phyloP scores from a whole-genome alignment of 2,888 invertebrate species.

The Eutolmus rufibarbis region DNA sequence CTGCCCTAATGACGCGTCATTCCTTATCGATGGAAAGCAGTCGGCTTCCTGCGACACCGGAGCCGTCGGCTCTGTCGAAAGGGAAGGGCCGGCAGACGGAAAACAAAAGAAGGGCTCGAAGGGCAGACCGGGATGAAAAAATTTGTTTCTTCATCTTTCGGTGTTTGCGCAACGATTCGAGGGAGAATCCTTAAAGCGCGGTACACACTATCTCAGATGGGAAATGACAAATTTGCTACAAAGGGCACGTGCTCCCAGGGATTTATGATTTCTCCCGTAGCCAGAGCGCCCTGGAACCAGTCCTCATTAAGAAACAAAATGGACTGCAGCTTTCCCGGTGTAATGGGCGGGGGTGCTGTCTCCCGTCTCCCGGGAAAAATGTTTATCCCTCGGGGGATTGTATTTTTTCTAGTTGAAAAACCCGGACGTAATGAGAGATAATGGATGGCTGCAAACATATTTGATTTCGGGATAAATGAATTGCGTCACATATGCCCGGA shows the following conservation, averaged over 20 bases:
- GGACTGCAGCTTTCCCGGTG: background rate
- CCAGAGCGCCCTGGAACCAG: background rate
- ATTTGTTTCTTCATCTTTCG: background rate
- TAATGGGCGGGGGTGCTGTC: background rate
- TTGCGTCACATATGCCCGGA: background rate
- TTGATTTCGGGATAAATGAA: background rate
- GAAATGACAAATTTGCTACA: constrained; percentile 13
- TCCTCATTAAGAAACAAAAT: background rate
- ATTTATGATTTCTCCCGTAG: background rate
- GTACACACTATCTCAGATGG: constrained; percentile 16
- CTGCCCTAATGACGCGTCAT: constrained; percentile 15
- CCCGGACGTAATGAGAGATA: background rate
- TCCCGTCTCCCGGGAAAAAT: background rate
- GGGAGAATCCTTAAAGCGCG: background rate
- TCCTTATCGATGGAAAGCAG: constrained; percentile 35
- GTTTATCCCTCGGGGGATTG: background rate
- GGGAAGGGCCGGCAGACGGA: background rate
- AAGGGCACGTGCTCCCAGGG: constrained; percentile 21
- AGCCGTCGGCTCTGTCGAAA: background rate
- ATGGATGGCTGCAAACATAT: background rate
- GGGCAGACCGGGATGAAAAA: background rate
- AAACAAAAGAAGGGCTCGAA: background rate
- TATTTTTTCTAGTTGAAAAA: background rate
- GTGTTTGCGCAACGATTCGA: background rate
- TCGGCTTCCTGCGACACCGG: background rate